A percentile compares a stretch with the other conserved stretches of the same genome.
phyloP scores from a whole-genome alignment of 1,140 invertebrate genomes.

The Muscidifurax raptorellus region DNA sequence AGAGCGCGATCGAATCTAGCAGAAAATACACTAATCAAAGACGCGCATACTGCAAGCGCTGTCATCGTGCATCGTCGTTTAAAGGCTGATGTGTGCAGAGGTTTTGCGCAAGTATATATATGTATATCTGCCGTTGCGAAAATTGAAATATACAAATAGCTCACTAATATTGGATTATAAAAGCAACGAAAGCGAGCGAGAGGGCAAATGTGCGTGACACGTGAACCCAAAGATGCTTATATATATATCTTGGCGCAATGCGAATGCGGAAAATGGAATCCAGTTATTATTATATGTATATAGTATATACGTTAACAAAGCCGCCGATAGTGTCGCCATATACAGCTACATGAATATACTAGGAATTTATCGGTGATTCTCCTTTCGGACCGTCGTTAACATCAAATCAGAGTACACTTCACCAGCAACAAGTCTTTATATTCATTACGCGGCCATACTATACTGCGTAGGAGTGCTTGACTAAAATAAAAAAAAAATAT shows the following conservation, averaged over 20 bases:
- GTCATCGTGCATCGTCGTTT: background rate
- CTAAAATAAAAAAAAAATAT: too few relatives aligned
- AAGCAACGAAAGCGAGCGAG: background rate
- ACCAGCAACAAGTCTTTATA: background rate
- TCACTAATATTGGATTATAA: background rate
- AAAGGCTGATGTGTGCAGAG: too few relatives aligned
- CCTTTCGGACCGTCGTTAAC: background rate
- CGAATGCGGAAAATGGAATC: too few relatives aligned
- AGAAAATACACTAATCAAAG: background rate
- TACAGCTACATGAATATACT: background rate
- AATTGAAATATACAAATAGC: conserved; percentile 7
- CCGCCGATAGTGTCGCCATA: too few relatives aligned
- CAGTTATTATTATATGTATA: too few relatives aligned
- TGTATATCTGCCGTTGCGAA: conserved; percentile 17
- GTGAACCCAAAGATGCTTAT: too few relatives aligned
- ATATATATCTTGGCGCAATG: too few relatives aligned
- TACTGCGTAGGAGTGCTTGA: too few relatives aligned
- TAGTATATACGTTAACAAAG: too few relatives aligned
- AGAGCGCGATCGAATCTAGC: too few relatives aligned
- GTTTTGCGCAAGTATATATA: background rate
- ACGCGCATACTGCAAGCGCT: background rate
- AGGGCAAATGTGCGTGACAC: too few relatives aligned
- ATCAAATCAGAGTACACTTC: background rate
- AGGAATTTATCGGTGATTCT: background rate
- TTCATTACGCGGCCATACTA: background rate